Conservation (phyloP, 2,113 vertebrate species). For the Eudyptes chrysolophus region DNA sequence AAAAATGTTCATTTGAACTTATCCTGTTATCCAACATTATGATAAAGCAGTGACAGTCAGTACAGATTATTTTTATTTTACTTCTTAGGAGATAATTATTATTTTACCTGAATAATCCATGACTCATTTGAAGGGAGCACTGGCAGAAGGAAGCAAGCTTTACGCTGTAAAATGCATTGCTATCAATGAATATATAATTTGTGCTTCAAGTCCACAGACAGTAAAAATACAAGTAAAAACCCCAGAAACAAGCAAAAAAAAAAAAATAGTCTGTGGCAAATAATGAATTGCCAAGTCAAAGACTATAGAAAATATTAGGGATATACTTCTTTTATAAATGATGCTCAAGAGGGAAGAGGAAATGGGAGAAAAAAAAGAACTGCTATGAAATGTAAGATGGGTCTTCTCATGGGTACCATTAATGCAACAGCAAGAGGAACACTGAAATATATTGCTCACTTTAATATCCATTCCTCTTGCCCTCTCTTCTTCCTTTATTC, state of each 20-base stretch:
- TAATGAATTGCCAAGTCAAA: slow-evolving; percentile 21
- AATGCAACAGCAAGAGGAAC: background rate
- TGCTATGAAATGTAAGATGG: background rate
- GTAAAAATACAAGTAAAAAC: slow-evolving; percentile 12
- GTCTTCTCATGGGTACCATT: slow-evolving; percentile 13
- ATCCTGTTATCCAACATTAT: slow-evolving; percentile 23
- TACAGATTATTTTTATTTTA: slow-evolving; percentile 41
- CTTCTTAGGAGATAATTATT: slow-evolving; percentile 53
- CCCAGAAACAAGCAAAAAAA: background rate
- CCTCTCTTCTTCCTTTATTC: background rate
- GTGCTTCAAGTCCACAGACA: slow-evolving; percentile 4
- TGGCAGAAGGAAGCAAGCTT: slow-evolving; percentile 15
- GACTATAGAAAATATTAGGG: slow-evolving; percentile 18
- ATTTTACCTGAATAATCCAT: slow-evolving; percentile 53
- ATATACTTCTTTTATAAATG: background rate
- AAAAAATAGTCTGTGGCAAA: background rate
- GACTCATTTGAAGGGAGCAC: slow-evolving; percentile 33
- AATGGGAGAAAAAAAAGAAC: slow-evolving; percentile 18
- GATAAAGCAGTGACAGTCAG: slow-evolving; percentile 17
- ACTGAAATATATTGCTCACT: slow-evolving; percentile 22
- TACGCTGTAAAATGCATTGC: background rate
- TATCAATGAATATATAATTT: slow-evolving; percentile 51
- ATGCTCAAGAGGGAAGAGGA: background rate
- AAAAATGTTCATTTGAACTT: slow-evolving; percentile 42
- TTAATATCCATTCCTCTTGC: slow-evolving; percentile 5